Base-by-base conservation (phyloP, 2,113 vertebrate genomes). In the Cynocephalus volans region DNA sequence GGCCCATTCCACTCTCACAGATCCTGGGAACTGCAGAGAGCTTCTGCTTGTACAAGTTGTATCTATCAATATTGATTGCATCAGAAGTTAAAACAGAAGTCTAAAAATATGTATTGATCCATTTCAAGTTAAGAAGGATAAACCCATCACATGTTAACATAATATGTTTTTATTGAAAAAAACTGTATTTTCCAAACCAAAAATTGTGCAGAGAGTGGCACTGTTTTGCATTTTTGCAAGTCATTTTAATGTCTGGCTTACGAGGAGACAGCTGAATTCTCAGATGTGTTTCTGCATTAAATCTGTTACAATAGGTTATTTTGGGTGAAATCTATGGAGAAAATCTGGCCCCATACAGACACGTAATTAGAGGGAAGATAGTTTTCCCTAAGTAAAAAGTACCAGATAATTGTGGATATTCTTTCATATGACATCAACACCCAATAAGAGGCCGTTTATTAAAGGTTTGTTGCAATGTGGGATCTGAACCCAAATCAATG, bases 151-250 rank as follows among this genome's bases (percentile, higher is more conserved):
- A 73, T 28, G 13, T 56, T 24, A n/a, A 64, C 58, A 65, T 31
- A 87, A 70, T 24, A 41, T 56, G 26, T 21, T 81, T 81, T 83
- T 69, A 86, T 89, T 88, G 36, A 85, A 67, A 85, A 81, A 64
- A 31, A 19, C 18, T 45, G 0, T 21, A 6, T 48, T 65, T 82
- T 81, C n/a, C n/a, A 88, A 54, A 8, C 17, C n/a, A 76, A 50
- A 15, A 8, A 60, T 4, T 26, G 23, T 6, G 19, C 26, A 41
- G 18, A 28, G n/a, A 41, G 21, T 2, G 48, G 12, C 12, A 6
- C 8, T 23, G 33, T 7, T 18, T 24, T 65, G 12, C 54, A 19
- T 54, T 75, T 77, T 72, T 31, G 11, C 0, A 2, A 48, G 50
- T 62, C 45, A 31, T 48, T 76, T 69, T 19, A 48, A 45, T 1